phyloP scores from a whole-genome alignment of 2,797 vertebrate genomes.

The Nannoperca australis region DNA sequence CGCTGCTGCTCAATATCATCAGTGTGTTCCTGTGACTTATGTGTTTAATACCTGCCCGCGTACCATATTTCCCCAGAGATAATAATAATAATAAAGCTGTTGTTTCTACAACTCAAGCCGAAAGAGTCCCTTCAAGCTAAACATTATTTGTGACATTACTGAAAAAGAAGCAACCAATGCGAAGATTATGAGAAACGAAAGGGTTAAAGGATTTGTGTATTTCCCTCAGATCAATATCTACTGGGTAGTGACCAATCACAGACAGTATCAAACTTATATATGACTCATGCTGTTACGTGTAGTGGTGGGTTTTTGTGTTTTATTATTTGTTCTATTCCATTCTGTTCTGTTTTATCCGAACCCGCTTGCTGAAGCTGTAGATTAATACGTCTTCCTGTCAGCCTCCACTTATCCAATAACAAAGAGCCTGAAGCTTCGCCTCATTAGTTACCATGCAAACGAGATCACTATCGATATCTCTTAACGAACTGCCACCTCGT shows the following conservation, averaged over 20 bases:
- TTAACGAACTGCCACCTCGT: conserved; percentile 76
- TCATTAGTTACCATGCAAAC: conserved; percentile 77
- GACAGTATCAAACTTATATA: not conserved
- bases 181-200: not conserved
- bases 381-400: conserved; percentile 61
- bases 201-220: no score
- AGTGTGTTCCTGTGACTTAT: not conserved
- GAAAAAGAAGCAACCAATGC: not conserved
- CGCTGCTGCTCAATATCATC: not conserved
- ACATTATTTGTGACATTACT: not conserved
- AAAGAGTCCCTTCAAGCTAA: not conserved
- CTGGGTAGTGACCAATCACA: not conserved
- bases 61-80: not conserved
- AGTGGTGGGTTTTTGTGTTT: not conserved
- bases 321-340: not conserved
- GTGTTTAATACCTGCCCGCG: not conserved
- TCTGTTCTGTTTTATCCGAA: not conserved
- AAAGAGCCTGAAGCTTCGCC: conserved; percentile 58
- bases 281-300: not conserved
- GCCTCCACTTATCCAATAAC: conserved; percentile 67
- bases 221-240: not conserved
- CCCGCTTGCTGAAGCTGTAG: conserved; percentile 11
- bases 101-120: not conserved
- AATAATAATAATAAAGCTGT: not conserved
- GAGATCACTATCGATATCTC: conserved; percentile 74